phyloP scores from a whole-genome alignment of 2,113 vertebrate genomes.

The Podilymbus podiceps region DNA sequence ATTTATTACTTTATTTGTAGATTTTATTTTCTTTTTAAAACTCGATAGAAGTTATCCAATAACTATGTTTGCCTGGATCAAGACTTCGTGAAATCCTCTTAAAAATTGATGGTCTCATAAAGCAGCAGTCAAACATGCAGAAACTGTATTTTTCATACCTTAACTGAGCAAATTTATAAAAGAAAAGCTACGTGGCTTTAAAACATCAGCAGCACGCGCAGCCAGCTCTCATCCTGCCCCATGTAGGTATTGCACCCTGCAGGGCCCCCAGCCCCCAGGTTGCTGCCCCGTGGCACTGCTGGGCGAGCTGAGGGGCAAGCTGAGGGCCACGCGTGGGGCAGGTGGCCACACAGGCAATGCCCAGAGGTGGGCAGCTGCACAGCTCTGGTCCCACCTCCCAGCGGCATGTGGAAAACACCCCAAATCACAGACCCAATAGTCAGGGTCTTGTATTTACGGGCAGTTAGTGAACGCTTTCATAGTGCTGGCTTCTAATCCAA shows the following conservation, averaged over 20 bases:
- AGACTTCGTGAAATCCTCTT: neutral
- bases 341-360: neutral
- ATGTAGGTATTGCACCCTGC: accelerated
- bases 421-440: neutral
- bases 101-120: neutral
- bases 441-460: neutral
- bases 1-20: neutral
- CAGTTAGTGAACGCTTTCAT: neutral
- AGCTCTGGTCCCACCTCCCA: neutral
- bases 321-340: accelerated
- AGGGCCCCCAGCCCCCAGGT: accelerated
- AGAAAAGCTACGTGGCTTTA: neutral
- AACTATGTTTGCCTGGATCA: neutral
- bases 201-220: accelerated
- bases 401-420: accelerated
- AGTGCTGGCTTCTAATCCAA: neutral
- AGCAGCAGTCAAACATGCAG: neutral
- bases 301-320: neutral
- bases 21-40: neutral
- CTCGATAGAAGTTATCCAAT: neutral
- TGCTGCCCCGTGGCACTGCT: neutral
- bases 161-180: neutral
- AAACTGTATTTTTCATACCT: neutral
- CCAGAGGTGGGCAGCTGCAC: neutral
- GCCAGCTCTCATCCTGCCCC: neutral